phyloP scores from a whole-genome alignment of 2,113 vertebrate species.

The Camelus dromedarius region DNA sequence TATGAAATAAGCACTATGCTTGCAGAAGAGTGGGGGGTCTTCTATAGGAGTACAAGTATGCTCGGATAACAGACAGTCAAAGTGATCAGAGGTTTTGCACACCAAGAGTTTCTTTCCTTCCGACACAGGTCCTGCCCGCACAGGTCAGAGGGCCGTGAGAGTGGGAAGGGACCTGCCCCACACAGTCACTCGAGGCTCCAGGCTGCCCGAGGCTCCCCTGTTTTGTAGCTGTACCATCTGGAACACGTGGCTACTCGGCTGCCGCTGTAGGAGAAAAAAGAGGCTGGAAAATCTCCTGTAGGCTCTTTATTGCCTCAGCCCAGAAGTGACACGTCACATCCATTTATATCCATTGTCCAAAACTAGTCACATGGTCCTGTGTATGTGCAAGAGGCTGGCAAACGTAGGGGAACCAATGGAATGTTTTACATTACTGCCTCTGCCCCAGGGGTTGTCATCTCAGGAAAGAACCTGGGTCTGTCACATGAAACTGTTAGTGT shows the following conservation, averaged over 20 bases:
- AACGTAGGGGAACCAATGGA: background rate
- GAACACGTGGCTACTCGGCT: background rate
- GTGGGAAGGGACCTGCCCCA: background rate
- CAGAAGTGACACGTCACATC: constrained; percentile 18
- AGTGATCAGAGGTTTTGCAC: constrained; percentile 18
- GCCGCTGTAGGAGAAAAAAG: background rate
- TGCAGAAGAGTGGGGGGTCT: background rate
- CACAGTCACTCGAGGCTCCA: background rate
- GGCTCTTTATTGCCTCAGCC: background rate
- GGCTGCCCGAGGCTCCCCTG: background rate
- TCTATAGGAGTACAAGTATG: constrained; percentile 36
- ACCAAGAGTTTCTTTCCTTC: constrained; percentile 19
- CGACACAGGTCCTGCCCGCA: background rate
- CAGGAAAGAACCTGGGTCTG: background rate
- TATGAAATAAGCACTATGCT: constrained; percentile 16
- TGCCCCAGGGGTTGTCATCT: background rate
- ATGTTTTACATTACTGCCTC: background rate
- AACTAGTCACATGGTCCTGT: constrained; percentile 15
- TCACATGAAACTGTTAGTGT: constrained; percentile 10
- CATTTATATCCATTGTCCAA: background rate
- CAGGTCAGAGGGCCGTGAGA: background rate
- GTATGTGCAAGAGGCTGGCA: constrained; percentile 32
- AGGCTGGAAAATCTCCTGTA: background rate
- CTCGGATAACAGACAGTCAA: constrained; percentile 1
- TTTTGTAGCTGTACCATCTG: background rate